Evolutionary conservation across 2,797 vertebrate species (phyloP).

Genomic region (Ibycter americanus): DNA sequence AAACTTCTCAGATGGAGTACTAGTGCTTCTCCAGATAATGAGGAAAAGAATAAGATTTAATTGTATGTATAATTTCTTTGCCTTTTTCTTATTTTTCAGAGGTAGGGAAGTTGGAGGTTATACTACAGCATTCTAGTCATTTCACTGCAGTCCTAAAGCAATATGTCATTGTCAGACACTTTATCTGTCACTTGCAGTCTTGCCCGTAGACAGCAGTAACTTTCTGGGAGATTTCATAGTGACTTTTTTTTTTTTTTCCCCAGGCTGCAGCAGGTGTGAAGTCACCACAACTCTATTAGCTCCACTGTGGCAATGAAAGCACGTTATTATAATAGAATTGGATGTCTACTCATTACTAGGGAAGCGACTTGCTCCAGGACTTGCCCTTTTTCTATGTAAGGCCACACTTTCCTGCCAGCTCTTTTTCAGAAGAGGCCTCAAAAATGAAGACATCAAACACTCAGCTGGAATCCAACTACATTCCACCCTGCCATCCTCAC

Average conservation of each 20-base stretch:
- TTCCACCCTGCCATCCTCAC: slow-evolving; percentile 73
- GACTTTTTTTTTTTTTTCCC: slow-evolving; percentile 39
- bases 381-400: slow-evolving; percentile 58
- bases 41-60: not conserved
- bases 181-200: slow-evolving; percentile 81
- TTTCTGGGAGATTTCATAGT: slow-evolving; percentile 77
- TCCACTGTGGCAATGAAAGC: slow-evolving; percentile 78
- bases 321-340: slow-evolving; percentile 78
- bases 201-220: slow-evolving; percentile 75
- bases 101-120: slow-evolving; percentile 47
- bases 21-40: not conserved
- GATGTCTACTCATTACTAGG: slow-evolving; percentile 73
- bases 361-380: slow-evolving; percentile 58
- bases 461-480: slow-evolving; percentile 75
- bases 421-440: slow-evolving; percentile 67
- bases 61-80: not conserved
- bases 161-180: slow-evolving; percentile 81
- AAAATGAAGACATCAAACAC: slow-evolving; percentile 83
- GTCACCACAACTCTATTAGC: slow-evolving; percentile 85
- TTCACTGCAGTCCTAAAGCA: slow-evolving; percentile 76
- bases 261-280: slow-evolving; percentile 77
- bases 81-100: slow-evolving; percentile 9
- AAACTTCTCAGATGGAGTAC: not conserved
- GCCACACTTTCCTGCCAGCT: slow-evolving; percentile 57
- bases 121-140: slow-evolving; percentile 77